Evolutionary conservation across 2,797 vertebrate species (phyloP), one percentile per base, ranked within the genome.

Genomic region (Anguilla anguilla): DNA sequence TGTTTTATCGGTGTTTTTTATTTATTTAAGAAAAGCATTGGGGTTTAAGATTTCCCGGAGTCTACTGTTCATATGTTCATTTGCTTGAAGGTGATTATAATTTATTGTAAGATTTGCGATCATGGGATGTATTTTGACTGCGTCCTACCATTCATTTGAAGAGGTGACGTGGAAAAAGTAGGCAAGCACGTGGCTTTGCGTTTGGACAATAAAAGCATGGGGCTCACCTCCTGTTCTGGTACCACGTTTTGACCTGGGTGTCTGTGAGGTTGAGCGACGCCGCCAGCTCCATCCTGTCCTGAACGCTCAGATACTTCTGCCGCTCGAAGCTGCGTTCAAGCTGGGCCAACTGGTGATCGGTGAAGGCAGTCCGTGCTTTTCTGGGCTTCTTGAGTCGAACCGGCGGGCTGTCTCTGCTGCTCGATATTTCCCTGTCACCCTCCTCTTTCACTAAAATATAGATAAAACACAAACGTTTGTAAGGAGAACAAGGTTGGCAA

Each of bases 181-280:
- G 4, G 43, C 22, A 19, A 39, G 83, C 49, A 57, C 28, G n/a
- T 59, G 28, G 5, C 53, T 55, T 51, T 57, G 13, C 25, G 13
- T 83, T 31, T 59, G 51, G 51, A 59, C 51, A 28, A 3, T 57
- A 59, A 84, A 55, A 31, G 13, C 49, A 81, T 83, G 84, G 61
- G 61, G 53, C 83, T 97, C 96, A 99, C 98, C 98, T 98, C 91
- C 98, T 95, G 96, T 99, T 99, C 96, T 99, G 98, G 97, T 99
- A 99, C 98, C 98, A 99, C 92, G 98, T 99, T 95, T 99, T 99
- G 93, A 99, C 98, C 95, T 99, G 98, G 43, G 98, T 99, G 96
- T 99, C 98, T 28, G 98, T 99, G 92, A 99, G 98, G 96, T 98
- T 99, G 93, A 99, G 98, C 1, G 98, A 98, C 22, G 98, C 98